A percentile compares a stretch with the other conserved stretches of the same genome.
Evolutionary conservation across 92 coral and sea anemone species (phyloP).

Genomic region (Porites lobata): DNA sequence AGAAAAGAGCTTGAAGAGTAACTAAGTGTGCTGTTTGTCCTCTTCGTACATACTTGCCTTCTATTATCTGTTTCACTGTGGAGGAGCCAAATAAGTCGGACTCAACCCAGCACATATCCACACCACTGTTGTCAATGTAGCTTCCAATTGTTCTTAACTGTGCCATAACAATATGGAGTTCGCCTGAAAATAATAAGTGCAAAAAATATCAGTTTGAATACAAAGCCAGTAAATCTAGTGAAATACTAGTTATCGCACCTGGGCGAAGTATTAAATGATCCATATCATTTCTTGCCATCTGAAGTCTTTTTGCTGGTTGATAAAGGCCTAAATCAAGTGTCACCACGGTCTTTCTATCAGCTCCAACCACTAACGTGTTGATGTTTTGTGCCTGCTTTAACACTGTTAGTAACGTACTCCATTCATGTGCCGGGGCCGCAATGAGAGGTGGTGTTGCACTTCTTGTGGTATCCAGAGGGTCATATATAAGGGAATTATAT

Average conservation of each 20-base stretch:
- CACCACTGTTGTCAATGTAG: constrained; percentile 61
- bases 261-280: constrained; percentile 51
- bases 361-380: constrained; percentile 55
- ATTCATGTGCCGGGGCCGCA: constrained; percentile 44
- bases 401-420: neutral
- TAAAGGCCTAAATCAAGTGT: constrained; percentile 69
- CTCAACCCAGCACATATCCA: constrained; percentile 74
- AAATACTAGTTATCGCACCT: constrained; percentile 2
- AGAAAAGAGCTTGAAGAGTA: constrained; percentile 69
- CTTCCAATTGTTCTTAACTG: constrained; percentile 57
- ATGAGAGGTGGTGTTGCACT: constrained; percentile 21
- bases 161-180: constrained; percentile 80
- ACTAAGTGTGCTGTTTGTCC: constrained; percentile 68
- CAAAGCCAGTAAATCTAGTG: too few relatives aligned
- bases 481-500: constrained; percentile 8
- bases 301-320: constrained; percentile 54
- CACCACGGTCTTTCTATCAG: constrained; percentile 61
- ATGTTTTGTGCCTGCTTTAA: constrained; percentile 32
- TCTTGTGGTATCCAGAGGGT: constrained; percentile 23
- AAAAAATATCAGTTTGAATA: too few relatives aligned
- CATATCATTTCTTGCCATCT: constrained; percentile 58
- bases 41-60: constrained; percentile 65
- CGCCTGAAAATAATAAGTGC: neutral
- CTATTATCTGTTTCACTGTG: constrained; percentile 73
- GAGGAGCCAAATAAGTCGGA: constrained; percentile 68